phyloP scores from a whole-genome alignment of 2,113 vertebrate genomes.

The Gnathonemus echidnorhynchus region DNA sequence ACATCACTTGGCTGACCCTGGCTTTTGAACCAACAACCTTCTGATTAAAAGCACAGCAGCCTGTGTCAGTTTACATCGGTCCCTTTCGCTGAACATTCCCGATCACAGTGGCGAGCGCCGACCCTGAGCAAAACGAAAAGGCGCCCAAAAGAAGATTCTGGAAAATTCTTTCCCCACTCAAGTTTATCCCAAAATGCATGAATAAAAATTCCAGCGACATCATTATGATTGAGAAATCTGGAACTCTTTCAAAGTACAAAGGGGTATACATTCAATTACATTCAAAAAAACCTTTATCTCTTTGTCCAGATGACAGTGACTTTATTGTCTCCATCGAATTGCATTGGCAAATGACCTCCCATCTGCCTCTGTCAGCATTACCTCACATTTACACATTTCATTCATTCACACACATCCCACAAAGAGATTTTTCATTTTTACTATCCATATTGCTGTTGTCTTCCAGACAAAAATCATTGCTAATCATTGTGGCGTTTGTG shows the following conservation, averaged over 20 bases:
- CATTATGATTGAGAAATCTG: background rate
- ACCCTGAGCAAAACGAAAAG: background rate
- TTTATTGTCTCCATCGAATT: background rate
- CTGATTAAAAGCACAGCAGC: background rate
- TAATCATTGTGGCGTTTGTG: background rate
- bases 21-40: background rate
- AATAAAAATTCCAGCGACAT: background rate
- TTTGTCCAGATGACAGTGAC: background rate
- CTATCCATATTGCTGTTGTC: background rate
- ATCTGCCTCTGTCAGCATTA: background rate
- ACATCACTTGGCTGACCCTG: background rate
- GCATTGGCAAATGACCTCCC: background rate
- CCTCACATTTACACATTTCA: conserved; percentile 1
- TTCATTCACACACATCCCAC: background rate
- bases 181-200: background rate
- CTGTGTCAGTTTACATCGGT: background rate
- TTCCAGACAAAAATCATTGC: background rate
- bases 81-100: background rate
- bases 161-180: background rate
- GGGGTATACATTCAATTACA: background rate
- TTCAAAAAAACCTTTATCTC: background rate
- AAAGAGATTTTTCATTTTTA: background rate
- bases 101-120: background rate
- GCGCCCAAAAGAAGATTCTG: background rate
- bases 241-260: background rate